phyloP scores from a whole-genome alignment of 2,888 invertebrate species.

The Allophyes oxyacanthae region DNA sequence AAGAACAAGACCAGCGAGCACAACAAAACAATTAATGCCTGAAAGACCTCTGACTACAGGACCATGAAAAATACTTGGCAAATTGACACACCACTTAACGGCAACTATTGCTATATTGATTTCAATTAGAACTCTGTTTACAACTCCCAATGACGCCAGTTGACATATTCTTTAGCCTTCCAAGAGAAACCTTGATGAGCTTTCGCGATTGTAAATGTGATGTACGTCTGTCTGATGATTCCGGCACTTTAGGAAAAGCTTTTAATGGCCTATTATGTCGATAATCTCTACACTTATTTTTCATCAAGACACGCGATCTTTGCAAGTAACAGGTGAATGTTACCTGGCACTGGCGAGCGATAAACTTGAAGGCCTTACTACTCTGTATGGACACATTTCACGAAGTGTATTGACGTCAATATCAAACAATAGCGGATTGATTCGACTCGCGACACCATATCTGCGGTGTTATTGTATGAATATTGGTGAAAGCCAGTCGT shows the following conservation, averaged over 20 bases:
- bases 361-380: constrained; percentile 59
- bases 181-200: constrained; percentile 36
- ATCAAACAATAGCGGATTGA: constrained; percentile 77
- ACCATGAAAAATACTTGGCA: constrained; percentile 65
- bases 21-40: constrained; percentile 61
- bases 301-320: constrained; percentile 33
- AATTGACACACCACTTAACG: constrained; percentile 69
- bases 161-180: constrained; percentile 24
- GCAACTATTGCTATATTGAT: constrained; percentile 64
- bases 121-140: constrained; percentile 65
- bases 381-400: constrained; percentile 55
- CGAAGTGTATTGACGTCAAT: constrained; percentile 71
- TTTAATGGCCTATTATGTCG: constrained; percentile 17
- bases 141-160: constrained; percentile 38
- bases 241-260: constrained; percentile 31
- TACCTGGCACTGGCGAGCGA: constrained; percentile 52
- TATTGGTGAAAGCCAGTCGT: constrained; percentile 70
- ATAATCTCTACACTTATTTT: constrained; percentile 24
- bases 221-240: constrained; percentile 11
- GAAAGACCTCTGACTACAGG: constrained; percentile 46
- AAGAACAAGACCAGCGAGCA: constrained; percentile 38
- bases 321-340: constrained; percentile 65
- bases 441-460: constrained; percentile 62
- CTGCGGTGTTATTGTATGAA: constrained; percentile 58
- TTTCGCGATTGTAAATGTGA: constrained; percentile 17